Percentiles rank a stretch among this genome's conserved stretches.
phyloP scores from a whole-genome alignment of 2,797 vertebrate species.

The Pitangus sulphuratus region DNA sequence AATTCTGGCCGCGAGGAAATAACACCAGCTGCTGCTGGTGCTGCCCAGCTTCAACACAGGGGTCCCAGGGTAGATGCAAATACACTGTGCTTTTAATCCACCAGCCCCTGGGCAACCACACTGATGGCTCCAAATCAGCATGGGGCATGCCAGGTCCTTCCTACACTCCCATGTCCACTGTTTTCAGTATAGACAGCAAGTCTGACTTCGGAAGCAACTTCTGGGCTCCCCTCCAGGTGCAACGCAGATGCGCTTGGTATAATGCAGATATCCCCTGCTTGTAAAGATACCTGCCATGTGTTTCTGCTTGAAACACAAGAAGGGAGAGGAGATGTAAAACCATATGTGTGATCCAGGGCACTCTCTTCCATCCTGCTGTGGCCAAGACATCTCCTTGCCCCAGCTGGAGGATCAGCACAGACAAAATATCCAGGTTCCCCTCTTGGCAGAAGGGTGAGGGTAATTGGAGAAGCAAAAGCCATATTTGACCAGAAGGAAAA shows the following conservation, averaged over 20 bases:
- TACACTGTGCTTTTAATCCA: neutral
- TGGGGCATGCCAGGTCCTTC: neutral
- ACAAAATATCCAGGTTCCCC: conserved; percentile 17
- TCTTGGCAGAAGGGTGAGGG: neutral
- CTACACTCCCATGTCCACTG: neutral
- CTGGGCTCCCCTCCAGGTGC: neutral
- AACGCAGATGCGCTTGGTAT: neutral
- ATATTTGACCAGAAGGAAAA: neutral
- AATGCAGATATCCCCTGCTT: neutral
- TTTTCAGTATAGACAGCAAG: neutral
- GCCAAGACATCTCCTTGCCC: neutral
- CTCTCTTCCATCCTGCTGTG: neutral
- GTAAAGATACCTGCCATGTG: conserved; percentile 36
- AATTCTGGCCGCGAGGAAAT: neutral
- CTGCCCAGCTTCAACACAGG: neutral
- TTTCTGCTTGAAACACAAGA: conserved; percentile 21
- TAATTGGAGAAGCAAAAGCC: neutral
- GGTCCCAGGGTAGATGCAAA: neutral
- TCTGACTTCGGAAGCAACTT: neutral
- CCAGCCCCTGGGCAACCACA: neutral
- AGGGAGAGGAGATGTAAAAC: conserved; percentile 10
- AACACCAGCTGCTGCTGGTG: fast-evolving
- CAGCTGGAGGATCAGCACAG: neutral
- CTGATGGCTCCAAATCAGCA: neutral
- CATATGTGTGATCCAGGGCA: neutral